These are phyloP conservation scores for Proales similis DNA, from an alignment of 1,140 invertebrate genomes.

Conservation along the genomic window DNA sequence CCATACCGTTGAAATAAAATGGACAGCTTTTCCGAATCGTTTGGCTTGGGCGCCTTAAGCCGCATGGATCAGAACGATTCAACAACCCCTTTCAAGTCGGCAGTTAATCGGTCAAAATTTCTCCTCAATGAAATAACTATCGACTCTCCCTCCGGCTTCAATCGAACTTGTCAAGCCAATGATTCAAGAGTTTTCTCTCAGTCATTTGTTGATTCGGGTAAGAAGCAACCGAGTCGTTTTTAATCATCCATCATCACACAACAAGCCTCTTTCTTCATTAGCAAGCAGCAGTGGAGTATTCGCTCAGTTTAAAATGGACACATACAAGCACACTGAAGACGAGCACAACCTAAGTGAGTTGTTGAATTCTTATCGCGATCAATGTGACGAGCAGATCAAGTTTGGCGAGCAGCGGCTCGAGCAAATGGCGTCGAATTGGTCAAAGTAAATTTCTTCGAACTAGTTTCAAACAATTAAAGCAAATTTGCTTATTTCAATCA, in stretches of 20 bases:
- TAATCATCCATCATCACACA: neutral
- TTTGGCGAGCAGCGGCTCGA: conserved; percentile 23
- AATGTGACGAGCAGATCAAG: conserved; percentile 12
- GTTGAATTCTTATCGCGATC: neutral
- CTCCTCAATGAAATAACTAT: conserved; percentile 20
- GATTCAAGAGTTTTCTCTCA: conserved; percentile 12
- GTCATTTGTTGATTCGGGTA: neutral
- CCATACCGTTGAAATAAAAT: no score
- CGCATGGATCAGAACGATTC: conserved; percentile 35
- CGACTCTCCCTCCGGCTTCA: neutral
- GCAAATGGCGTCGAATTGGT: conserved; percentile 10
- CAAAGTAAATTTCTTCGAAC: conserved; percentile 2
- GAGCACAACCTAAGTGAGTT: conserved; percentile 28
- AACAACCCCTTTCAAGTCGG: conserved; percentile 3
- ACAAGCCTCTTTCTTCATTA: neutral
- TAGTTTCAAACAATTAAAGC: neutral
- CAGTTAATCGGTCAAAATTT: conserved; percentile 34
- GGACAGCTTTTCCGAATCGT: neutral
- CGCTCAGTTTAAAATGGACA: conserved; percentile 35
- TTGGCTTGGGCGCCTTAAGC: no score
- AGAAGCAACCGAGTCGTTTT: conserved; percentile 11
- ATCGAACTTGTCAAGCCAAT: conserved; percentile 11
- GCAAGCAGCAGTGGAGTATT: conserved; percentile 28
- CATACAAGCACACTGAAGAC: conserved; percentile 24
- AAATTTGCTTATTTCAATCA: neutral